Conservation (phyloP, 1,140 invertebrate genomes). For the Sinonovacula constricta region DNA sequence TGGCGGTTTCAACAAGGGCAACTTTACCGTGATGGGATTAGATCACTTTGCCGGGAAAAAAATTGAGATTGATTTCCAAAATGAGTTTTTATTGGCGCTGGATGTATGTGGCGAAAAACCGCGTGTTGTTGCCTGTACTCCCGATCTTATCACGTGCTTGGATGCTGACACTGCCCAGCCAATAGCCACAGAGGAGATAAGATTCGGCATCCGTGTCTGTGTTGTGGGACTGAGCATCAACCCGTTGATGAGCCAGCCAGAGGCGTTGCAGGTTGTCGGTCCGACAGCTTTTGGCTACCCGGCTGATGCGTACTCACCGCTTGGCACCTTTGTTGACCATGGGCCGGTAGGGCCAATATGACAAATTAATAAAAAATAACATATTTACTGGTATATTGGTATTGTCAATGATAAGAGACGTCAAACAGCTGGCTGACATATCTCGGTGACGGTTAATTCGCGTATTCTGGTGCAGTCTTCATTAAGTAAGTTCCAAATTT, state of each 20-base stretch:
- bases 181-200: constrained; percentile 67
- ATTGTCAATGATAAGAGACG: no score
- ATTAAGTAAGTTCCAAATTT: no score
- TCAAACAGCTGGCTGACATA: no score
- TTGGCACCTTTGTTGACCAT: constrained; percentile 20
- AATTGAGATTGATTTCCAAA: constrained; percentile 70
- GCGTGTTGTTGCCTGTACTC: constrained; percentile 60
- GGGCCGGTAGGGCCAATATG: constrained; percentile 18
- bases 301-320: constrained; percentile 37
- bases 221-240: constrained; percentile 65
- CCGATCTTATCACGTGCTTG: constrained; percentile 71
- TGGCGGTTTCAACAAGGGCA: constrained; percentile 70
- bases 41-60: constrained; percentile 53
- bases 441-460: no score
- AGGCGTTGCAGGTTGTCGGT: constrained; percentile 68
- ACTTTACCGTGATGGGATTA: constrained; percentile 60
- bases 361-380: no score
- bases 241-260: constrained; percentile 54
- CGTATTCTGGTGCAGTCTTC: no score
- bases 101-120: constrained; percentile 2
- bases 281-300: constrained; percentile 69
- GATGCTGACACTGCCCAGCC: constrained; percentile 71
- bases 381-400: no score
- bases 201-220: constrained; percentile 68
- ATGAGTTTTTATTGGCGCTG: constrained; percentile 70